Evolutionary conservation across 2,797 vertebrate species (phyloP), one percentile per base, ranked within the genome.

Genomic region (Sparidentex hasta): DNA sequence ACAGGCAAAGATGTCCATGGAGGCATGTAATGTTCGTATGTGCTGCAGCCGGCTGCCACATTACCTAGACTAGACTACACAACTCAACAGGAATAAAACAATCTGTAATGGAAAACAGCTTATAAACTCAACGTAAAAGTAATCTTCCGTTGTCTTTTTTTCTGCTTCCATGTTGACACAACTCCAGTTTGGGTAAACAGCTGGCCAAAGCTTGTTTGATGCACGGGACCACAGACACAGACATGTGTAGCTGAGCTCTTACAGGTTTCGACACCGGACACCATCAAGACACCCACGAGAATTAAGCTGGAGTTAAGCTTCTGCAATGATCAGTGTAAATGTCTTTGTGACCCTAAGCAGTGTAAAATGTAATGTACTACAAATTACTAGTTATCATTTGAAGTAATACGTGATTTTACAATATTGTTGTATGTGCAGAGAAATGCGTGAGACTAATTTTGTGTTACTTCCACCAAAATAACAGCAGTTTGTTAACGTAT

Each of bases 11-110:
- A 74, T 16, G 56, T 65, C 68, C 13, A 13, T 41, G 18, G 25
- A 50, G 69, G 43, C 47, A 41, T 72, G 43, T 67, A 27, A 85
- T 67, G 27, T 54, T 81, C 79, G 75, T 54, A 81, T 84, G 70
- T 75, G 72, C 69, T 67, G 55, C 78, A 76, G 74, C 55, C 14
- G 11, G 43, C 56, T 59, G 41, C 63, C 68, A 70, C 59, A 13
- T 75, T 61, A 51, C 29, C 17, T 2, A 54, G 63, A 67, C 44
- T 5, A 41, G 47, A 61, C 44, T 41, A 18, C 7, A 66, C 1
- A 55, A 33, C 3, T 8, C 54, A 25, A 51, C 18, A 29, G 16
- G 18, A 52, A 41, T 27, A 56, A 51, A 14, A 1, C 16, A 9
- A 23, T 50, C 11, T 27, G 17, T n/a, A 43, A 69, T n/a, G n/a